phyloP scores from a whole-genome alignment of 2,113 vertebrate genomes.

The Chlamydotis undulata region DNA sequence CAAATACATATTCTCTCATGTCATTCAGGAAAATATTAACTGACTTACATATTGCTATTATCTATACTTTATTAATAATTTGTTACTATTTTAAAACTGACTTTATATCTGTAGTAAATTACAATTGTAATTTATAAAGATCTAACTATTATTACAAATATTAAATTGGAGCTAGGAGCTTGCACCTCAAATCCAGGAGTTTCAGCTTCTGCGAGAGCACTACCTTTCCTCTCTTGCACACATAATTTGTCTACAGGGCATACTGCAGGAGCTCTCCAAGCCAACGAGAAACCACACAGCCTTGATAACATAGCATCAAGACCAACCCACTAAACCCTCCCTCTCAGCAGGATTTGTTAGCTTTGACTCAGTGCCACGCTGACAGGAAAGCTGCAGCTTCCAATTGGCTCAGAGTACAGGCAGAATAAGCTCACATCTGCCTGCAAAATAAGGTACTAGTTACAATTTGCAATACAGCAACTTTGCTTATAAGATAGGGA shows the following conservation, averaged over 20 bases:
- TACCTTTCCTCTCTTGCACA: not conserved
- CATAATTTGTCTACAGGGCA: not conserved
- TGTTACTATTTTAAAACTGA: not conserved
- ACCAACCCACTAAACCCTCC: not conserved
- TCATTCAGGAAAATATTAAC: not conserved
- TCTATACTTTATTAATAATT: not conserved
- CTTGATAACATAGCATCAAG: not conserved
- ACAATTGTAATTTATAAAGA: not conserved
- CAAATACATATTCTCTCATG: not conserved
- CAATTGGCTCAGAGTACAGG: not conserved
- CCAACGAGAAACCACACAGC: not conserved
- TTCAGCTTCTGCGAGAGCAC: not conserved
- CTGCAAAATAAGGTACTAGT: not conserved
- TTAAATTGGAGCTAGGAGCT: not conserved
- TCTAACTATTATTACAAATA: not conserved
- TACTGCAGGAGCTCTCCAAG: not conserved
- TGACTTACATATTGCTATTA: not conserved
- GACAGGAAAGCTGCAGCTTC: not conserved
- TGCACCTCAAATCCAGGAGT: not conserved
- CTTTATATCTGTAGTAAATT: not conserved
- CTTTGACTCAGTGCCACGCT: not conserved
- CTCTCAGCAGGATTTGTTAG: not conserved
- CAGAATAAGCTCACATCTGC: not conserved
- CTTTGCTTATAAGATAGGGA: not conserved
- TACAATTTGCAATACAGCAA: not conserved